Evolutionary conservation across 2,888 invertebrate genomes (phyloP), one percentile per base, ranked within the genome.

Genomic region (Ametastegia equiseti): DNA sequence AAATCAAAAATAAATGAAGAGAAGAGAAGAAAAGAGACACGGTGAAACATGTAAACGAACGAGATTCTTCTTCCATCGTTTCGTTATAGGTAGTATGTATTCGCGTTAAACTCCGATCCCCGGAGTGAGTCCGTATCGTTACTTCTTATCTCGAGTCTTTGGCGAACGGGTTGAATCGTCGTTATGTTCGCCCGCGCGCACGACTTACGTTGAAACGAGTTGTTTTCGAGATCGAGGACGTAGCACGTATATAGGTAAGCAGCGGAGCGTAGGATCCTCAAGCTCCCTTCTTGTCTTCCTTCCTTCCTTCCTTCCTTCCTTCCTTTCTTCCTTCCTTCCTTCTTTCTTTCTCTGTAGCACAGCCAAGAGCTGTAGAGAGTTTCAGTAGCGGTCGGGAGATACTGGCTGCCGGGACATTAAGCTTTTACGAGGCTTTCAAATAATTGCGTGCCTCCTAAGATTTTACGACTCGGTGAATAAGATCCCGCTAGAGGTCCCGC

Each of bases 371-470:
- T 36, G 36, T 69, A 57, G 6, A 13, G 78, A 69, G 73, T 47
- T 78, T 69, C 27, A 75, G 23, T 60, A 42, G 60, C 80, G 73
- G 36, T 83, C 80, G 65, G n/a, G 65, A 79, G 63, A 79, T 42
- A 79, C 45, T 27, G 27, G 63, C 79, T 60, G 79, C 63, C 79
- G 79, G 36, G n/a, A 79, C 86, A 88, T 90, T 89, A 88, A 86
- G 86, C 88, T 88, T 91, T 90, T 91, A 91, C 89, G 90, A 88
- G 88, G 88, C 88, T 89, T 90, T 90, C 91, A 86, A 89, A 90
- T 91, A 91, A 91, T 91, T 90, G 91, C 90, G 88, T 88, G 86
- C 89, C 88, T 90, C 90, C 90, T 90, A 89, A 89, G 90, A 87
- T 90, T 91, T 91, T 91, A 90, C 89, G 90, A 83, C 84, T 83